A percentile compares a stretch with the other conserved stretches of the same genome.
Evolutionary conservation across 1,140 invertebrate species (phyloP).

Genomic region (Caerostris extrusa): DNA sequence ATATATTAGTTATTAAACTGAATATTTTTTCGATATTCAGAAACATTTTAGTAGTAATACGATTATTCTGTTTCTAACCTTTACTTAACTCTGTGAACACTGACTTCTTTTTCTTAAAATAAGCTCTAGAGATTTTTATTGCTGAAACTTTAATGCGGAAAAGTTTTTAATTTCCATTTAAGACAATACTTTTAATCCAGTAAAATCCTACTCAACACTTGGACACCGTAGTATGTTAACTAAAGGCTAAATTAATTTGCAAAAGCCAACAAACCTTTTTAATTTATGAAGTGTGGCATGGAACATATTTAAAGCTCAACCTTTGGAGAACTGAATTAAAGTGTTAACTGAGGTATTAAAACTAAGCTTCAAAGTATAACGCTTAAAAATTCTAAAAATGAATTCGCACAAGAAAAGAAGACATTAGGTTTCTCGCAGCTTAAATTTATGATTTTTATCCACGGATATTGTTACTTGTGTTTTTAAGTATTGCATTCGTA

Average conservation of each 20-base stretch:
- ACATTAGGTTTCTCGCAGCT: neutral
- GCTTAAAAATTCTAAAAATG: conserved; percentile 4
- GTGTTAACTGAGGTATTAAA: neutral
- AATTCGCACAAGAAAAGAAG: neutral
- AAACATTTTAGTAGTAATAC: too few relatives aligned
- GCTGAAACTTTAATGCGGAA: too few relatives aligned
- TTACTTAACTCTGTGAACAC: too few relatives aligned
- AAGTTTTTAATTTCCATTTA: too few relatives aligned
- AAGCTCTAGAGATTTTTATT: too few relatives aligned
- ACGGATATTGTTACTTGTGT: neutral
- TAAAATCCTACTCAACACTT: neutral
- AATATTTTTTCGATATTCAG: too few relatives aligned
- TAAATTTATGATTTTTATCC: conserved; percentile 23
- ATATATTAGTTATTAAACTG: too few relatives aligned
- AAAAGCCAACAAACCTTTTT: neutral
- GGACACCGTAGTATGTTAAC: neutral
- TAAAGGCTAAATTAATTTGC: neutral
- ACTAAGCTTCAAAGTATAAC: neutral
- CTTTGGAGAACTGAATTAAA: conserved; percentile 5
- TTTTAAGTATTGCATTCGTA: neutral
- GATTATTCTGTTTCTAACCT: too few relatives aligned
- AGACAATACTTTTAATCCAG: neutral
- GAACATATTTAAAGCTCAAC: neutral
- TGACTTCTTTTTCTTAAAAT: too few relatives aligned
- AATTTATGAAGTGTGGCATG: neutral